A percentile compares a stretch with the other conserved stretches of the same genome.
These are phyloP conservation scores for Falco rusticolus DNA, from an alignment of 2,797 vertebrate species.

Conservation along the genomic window DNA sequence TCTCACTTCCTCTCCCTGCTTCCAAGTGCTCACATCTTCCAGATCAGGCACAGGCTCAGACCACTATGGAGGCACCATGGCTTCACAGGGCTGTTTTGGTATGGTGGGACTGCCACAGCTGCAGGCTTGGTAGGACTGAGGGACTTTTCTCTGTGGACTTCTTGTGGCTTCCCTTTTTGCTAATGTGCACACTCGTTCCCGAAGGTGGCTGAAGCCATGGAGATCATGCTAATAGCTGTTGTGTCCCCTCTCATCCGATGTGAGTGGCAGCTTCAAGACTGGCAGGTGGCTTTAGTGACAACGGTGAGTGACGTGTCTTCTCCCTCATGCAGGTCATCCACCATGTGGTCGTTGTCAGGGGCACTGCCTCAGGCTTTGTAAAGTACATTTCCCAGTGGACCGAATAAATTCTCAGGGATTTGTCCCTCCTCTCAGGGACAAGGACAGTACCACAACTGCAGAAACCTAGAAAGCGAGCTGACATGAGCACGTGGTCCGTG, in stretches of 20 bases:
- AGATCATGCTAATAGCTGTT: slow-evolving; percentile 95
- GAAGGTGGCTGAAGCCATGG: slow-evolving; percentile 94
- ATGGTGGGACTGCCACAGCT: not conserved
- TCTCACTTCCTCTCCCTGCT: not conserved
- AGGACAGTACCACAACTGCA: not conserved
- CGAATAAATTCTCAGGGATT: not conserved
- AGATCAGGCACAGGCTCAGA: not conserved
- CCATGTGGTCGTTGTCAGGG: not conserved
- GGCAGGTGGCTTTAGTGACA: slow-evolving; percentile 95
- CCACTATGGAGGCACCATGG: fast-evolving
- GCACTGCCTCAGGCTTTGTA: not conserved
- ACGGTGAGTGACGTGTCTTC: slow-evolving; percentile 81
- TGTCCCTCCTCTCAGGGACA: not conserved
- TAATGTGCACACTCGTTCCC: not conserved
- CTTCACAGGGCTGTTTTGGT: not conserved
- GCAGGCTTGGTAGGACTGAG: not conserved
- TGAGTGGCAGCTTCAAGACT: slow-evolving; percentile 91
- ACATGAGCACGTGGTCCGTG: fast-evolving
- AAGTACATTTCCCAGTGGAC: not conserved
- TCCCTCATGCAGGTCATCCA: not conserved
- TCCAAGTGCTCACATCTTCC: not conserved
- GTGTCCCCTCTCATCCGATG: slow-evolving; percentile 92
- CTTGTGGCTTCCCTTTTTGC: not conserved
- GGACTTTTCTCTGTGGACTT: not conserved
- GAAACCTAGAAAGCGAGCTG: not conserved